Evolutionary conservation across 1,140 invertebrate species (phyloP), one percentile per base, ranked within the genome.

Genomic region (Euschistus heros): DNA sequence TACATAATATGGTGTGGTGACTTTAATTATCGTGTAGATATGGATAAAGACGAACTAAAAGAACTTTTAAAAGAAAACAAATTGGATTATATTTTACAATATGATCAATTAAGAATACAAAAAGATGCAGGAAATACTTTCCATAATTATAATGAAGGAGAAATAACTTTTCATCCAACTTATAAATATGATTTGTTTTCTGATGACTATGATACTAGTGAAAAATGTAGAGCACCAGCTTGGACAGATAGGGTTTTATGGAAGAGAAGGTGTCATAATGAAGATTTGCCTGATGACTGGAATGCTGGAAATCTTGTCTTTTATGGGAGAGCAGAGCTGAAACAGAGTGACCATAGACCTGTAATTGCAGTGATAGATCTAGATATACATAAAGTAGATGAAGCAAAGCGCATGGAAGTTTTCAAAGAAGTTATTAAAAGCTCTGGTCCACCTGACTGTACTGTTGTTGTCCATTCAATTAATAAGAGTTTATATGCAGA

Each of bases 1-100:
- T 97, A 96, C 76, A 86, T 99, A 0, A 98, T 99, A 76, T 99
- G 97, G 96, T 96, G 94, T 76, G 97, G 97, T 0, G 97, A 99
- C 80, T 99, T 99, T 76, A 99, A 99, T 76, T 99, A 99, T 74
- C 82, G 97, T 64, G 88, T 99, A 67, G 95, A 98, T 75, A 85
- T 98, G 81, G 86, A 91, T 63, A 94, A 94, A 74, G 94, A 98
- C 15, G 91, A 97, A 74, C 87, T 98, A 66, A 92, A 95, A 74
- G 85, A 91, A 64, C 78, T 90, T 66, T 83, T 98, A 2, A 82
- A 82, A 59, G 81, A 84, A 65, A 84, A 89, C 66, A 89, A 97
- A 73, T 84, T 91, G 67, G 77, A 84, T 65, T 78, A 85, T 54
- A 82, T 99, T 54, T 76, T 96, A 20, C 83, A 89, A 69, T 80